A percentile compares a stretch with the other conserved stretches of the same genome.
phyloP scores from a whole-genome alignment of 1,140 invertebrate genomes.

The Oncopodura yosiiana region DNA sequence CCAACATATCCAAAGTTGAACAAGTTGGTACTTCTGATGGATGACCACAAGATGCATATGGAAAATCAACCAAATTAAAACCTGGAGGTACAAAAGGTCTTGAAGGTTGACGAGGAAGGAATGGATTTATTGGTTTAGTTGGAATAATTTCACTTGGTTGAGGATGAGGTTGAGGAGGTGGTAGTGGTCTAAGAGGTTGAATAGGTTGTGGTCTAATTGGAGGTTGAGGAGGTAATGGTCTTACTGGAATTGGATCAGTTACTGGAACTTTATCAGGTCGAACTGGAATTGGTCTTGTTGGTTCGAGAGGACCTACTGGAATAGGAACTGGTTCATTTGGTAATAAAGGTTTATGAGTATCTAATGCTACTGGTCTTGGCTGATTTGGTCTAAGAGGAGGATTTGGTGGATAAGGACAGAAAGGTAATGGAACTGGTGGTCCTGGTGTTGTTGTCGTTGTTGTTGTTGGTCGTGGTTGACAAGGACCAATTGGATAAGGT shows the following conservation, averaged over 20 bases:
- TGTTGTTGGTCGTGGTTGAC: neutral
- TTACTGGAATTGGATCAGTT: neutral
- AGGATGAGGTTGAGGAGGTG: neutral
- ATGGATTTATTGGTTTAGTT: neutral
- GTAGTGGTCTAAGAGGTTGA: neutral
- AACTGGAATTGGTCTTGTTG: neutral
- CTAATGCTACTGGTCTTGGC: neutral
- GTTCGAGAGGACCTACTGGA: neutral
- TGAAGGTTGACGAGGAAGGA: neutral
- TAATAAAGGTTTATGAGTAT: neutral
- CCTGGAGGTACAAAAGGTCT: conserved; percentile 5
- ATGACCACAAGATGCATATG: neutral
- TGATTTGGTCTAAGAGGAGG: neutral
- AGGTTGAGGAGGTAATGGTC: neutral
- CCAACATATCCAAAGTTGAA: conserved; percentile 11
- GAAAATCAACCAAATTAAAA: neutral
- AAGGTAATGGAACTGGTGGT: neutral
- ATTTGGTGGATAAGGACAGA: conserved; percentile 16
- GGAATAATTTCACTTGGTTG: neutral
- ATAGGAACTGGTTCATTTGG: too few relatives aligned
- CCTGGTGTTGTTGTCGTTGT: conserved; percentile 8
- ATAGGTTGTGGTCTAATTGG: neutral
- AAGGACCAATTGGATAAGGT: too few relatives aligned
- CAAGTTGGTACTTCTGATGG: neutral
- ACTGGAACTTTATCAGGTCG: neutral